These are phyloP conservation scores for Harpalus rubripes DNA, from an alignment of 2,888 invertebrate genomes.

Conservation along the genomic window DNA sequence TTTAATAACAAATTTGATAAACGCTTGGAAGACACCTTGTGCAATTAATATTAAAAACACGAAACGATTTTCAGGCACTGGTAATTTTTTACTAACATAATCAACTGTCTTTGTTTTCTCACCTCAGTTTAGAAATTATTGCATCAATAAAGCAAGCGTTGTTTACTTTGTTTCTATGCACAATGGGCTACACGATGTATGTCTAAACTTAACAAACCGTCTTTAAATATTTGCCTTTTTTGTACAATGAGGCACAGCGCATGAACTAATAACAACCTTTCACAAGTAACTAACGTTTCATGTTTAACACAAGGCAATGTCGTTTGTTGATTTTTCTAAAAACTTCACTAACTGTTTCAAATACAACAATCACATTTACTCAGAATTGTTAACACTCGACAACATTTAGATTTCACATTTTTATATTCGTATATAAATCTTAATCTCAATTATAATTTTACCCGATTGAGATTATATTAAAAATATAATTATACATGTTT, in stretches of 20 bases:
- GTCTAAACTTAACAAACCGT: slow-evolving; percentile 62
- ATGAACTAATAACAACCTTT: slow-evolving; percentile 66
- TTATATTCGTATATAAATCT: not conserved
- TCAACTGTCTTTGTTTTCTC: slow-evolving; percentile 63
- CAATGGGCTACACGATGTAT: slow-evolving; percentile 59
- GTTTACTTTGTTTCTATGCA: slow-evolving; percentile 60
- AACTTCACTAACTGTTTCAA: slow-evolving; percentile 60
- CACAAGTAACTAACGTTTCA: slow-evolving; percentile 65
- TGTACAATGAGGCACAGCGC: slow-evolving; percentile 67
- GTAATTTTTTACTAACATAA: slow-evolving; percentile 67
- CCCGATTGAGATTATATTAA: slow-evolving; percentile 7
- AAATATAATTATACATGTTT: slow-evolving; percentile 8
- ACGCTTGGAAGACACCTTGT: slow-evolving; percentile 62
- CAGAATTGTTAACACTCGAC: not conserved
- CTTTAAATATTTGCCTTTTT: slow-evolving; percentile 64
- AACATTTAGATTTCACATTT: slow-evolving; percentile 10
- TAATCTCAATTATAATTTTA: slow-evolving; percentile 2
- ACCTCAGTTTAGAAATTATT: slow-evolving; percentile 60
- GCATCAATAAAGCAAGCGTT: slow-evolving; percentile 65
- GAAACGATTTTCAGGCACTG: slow-evolving; percentile 66
- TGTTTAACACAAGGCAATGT: slow-evolving; percentile 65
- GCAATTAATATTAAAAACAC: slow-evolving; percentile 66
- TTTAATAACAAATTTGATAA: slow-evolving; percentile 16
- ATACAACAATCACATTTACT: slow-evolving; percentile 45
- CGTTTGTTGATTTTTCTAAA: slow-evolving; percentile 62